Conservation (phyloP, 1,140 invertebrate species). For the Drosophila watanabei region DNA sequence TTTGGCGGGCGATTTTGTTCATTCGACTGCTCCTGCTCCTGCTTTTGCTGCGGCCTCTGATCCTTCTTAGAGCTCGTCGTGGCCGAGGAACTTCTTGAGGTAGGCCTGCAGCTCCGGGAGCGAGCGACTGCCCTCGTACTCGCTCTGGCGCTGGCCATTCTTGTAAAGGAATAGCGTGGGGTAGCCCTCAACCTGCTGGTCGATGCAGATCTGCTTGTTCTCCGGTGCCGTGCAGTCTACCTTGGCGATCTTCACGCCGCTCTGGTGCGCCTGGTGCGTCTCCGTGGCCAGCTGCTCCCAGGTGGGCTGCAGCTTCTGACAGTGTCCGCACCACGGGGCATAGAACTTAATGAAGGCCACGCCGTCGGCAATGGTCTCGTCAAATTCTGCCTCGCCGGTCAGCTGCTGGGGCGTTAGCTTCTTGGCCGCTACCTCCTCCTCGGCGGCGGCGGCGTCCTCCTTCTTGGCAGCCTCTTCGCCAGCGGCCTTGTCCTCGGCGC, state of each 20-base stretch:
- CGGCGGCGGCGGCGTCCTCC: slow-evolving; percentile 16
- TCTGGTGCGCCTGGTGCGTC: slow-evolving; percentile 86
- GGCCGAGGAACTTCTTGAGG: slow-evolving; percentile 72
- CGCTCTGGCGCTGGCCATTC: slow-evolving; percentile 89
- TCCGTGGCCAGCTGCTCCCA: slow-evolving; percentile 91
- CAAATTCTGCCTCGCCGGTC: slow-evolving; percentile 90
- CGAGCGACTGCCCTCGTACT: slow-evolving; percentile 90
- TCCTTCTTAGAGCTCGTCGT: slow-evolving; percentile 73
- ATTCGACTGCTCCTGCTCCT: slow-evolving; percentile 34
- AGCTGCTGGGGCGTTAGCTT: slow-evolving; percentile 57
- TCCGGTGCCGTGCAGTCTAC: slow-evolving; percentile 91
- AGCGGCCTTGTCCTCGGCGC: slow-evolving; percentile 3
- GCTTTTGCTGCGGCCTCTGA: background rate
- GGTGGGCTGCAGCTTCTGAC: slow-evolving; percentile 89
- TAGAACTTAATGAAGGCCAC: slow-evolving; percentile 94
- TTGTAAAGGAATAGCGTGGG: slow-evolving; percentile 92
- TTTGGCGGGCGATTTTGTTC: slow-evolving; percentile 56
- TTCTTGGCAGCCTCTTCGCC: slow-evolving; percentile 28
- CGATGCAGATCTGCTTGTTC: slow-evolving; percentile 89
- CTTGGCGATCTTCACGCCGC: slow-evolving; percentile 88
- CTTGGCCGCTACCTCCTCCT: slow-evolving; percentile 42
- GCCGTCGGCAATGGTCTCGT: slow-evolving; percentile 88
- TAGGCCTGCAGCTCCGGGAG: slow-evolving; percentile 87
- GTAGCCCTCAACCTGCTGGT: slow-evolving; percentile 91
- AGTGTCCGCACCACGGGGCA: slow-evolving; percentile 93